Evolutionary conservation across 2,113 vertebrate species (phyloP).

Genomic region (Apeltes quadracus): DNA sequence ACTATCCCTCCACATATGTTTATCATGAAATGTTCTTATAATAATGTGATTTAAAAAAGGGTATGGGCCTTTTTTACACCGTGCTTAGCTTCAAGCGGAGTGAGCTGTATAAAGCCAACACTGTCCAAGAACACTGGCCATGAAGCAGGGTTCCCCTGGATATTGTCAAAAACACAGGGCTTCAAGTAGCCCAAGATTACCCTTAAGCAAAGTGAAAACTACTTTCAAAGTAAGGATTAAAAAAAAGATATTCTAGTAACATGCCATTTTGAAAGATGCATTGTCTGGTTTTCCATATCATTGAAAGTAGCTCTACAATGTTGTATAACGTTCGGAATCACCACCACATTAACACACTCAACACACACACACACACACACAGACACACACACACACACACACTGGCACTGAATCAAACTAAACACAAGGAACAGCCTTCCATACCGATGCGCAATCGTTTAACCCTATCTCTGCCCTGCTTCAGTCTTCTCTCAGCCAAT

Average conservation of each 20-base stretch:
- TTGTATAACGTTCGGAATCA: neutral
- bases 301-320: neutral
- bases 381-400: neutral
- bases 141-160: too few species aligned
- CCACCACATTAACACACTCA: neutral
- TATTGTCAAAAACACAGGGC: too few species aligned
- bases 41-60: neutral
- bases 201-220: too few species aligned
- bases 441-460: neutral
- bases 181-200: too few species aligned
- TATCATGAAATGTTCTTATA: neutral
- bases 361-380: neutral
- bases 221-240: neutral
- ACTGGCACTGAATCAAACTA: neutral
- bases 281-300: neutral
- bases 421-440: neutral
- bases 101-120: too few species aligned
- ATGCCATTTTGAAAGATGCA: neutral
- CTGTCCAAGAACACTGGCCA: too few species aligned
- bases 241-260: neutral
- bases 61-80: neutral
- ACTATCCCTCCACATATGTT: neutral
- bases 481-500: constrained; percentile 97
- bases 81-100: neutral
- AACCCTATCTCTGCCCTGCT: constrained; percentile 2